These are phyloP conservation scores for Oreochromis spilurus DNA, from an alignment of 2,113 vertebrate species.

Conservation along the genomic window DNA sequence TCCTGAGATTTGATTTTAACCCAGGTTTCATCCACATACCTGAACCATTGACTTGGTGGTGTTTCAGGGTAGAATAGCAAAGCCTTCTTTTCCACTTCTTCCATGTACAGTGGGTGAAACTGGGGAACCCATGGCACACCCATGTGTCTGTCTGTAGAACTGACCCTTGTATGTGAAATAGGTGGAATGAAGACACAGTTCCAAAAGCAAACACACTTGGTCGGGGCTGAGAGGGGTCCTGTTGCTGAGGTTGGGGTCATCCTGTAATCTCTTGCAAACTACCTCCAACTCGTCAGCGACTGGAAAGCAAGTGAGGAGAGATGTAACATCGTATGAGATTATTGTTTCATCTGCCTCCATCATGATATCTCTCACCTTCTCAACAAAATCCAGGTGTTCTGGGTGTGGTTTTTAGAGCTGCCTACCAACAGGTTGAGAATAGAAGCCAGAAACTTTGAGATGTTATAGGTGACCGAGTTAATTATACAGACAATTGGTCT, in stretches of 20 bases:
- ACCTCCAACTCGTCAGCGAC: neutral
- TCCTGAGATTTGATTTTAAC: neutral
- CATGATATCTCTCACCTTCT: neutral
- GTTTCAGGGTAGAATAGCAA: neutral
- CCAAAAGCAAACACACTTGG: neutral
- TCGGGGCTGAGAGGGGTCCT: neutral
- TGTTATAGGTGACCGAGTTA: neutral
- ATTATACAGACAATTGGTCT: neutral
- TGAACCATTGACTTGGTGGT: neutral
- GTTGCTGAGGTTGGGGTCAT: neutral
- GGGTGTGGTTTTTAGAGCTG: neutral
- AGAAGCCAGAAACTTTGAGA: neutral
- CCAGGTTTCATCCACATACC: neutral
- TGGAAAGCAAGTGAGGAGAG: neutral
- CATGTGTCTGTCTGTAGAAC: neutral
- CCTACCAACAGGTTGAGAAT: fast-evolving
- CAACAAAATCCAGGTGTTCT: neutral
- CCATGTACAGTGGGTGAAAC: neutral
- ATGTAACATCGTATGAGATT: neutral
- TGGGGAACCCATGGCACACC: neutral
- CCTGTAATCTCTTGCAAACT: neutral
- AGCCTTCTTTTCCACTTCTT: neutral
- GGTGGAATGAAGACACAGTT: neutral
- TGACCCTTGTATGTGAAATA: neutral
- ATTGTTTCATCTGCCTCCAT: neutral